phyloP scores from a whole-genome alignment of 2,113 vertebrate species.

The Athene cunicularia region DNA sequence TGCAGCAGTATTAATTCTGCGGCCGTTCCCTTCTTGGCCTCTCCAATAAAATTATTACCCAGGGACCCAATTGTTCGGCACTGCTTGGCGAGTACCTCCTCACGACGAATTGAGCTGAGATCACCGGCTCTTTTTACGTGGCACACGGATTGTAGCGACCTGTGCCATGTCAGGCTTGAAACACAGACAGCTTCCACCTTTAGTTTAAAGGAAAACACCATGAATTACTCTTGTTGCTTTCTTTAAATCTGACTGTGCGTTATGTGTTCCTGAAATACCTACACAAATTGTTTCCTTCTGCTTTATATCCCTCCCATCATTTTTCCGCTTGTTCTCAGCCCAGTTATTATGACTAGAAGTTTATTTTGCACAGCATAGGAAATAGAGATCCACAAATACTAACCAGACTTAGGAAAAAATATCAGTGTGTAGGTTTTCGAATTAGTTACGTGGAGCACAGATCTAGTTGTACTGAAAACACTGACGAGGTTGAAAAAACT shows the following conservation, averaged over 20 bases:
- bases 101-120: neutral
- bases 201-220: neutral
- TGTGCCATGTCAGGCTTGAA: neutral
- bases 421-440: neutral
- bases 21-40: constrained; percentile 47
- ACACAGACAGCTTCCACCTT: neutral
- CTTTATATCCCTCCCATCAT: neutral
- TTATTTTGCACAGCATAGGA: neutral
- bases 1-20: constrained; percentile 46
- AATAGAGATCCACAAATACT: neutral
- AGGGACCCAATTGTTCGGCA: constrained; percentile 47
- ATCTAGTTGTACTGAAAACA: neutral
- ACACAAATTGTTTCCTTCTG: constrained; percentile 21
- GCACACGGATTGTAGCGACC: accelerated
- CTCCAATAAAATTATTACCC: constrained; percentile 43
- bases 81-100: neutral
- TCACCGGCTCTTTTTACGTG: neutral
- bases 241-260: neutral
- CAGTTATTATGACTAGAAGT: constrained; percentile 5
- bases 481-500: neutral
- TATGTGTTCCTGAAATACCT: neutral
- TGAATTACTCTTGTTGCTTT: neutral
- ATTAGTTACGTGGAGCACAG: neutral
- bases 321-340: neutral
- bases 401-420: neutral